Evolutionary conservation across 2,113 vertebrate genomes (phyloP), one percentile per base, ranked within the genome.

Genomic region (Aldabrachelys gigantea): DNA sequence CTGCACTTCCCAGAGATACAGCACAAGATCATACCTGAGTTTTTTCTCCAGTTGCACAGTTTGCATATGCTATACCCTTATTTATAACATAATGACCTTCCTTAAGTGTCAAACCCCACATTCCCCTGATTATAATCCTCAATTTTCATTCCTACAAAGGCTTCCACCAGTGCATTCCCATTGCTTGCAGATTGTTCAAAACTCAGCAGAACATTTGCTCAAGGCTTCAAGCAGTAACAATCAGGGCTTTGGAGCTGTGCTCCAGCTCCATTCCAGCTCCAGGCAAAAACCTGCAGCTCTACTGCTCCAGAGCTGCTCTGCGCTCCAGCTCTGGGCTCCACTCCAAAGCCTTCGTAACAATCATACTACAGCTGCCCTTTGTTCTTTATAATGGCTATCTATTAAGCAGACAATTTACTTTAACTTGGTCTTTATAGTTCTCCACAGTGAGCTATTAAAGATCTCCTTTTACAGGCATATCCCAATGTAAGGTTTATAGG

Each of bases 401-500:
- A 44, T 92, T 82, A 72, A 84, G 29, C 29, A 8, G 1, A 10
- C 5, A 49, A 56, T 84, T 59, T 59, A 38, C 9, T 95, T 88
- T 85, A 88, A 92, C 88, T 44, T 72, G 47, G 85, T 92, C 85
- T 96, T 91, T 84, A 53, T 93, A 85, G 38, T 8, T 89, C 25
- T 78, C 41, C 82, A n/a, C 80, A 92, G 49, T 14, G 38, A 89
- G 29, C 22, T 89, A 84, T 85, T 89, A 84, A 78, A 29, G 35
- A 0, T 78, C 65, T 92, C 56, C 53, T 52, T 95, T 53, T 82
- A 88, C 11, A 95, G 81, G 31, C 65, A 87, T 85, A 22, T 14
- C 76, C 54, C 75, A 31, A 89, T 91, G 91, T 91, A 92, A 93
- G 84, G 88, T 24, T 90, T 89, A 94, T 95, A 91, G 91, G 96